Conservation (phyloP, 2,113 vertebrate species). For the Melanerpes formicivorus region DNA sequence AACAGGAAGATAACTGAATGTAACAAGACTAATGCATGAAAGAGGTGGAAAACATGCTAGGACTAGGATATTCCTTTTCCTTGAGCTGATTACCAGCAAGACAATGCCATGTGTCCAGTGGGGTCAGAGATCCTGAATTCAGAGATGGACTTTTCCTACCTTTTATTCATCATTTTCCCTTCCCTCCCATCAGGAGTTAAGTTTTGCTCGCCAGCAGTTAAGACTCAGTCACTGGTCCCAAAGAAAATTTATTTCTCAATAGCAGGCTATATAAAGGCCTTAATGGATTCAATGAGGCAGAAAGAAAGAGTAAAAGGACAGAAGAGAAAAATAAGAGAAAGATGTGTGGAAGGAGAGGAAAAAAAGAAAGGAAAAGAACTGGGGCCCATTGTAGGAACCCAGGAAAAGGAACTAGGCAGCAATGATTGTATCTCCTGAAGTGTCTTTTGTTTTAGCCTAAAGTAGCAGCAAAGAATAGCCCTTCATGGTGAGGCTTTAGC, state of each 20-base stretch:
- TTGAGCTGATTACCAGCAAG: neutral
- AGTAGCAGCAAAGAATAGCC: constrained; percentile 85
- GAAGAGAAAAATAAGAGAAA: constrained; percentile 73
- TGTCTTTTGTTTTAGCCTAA: constrained; percentile 88
- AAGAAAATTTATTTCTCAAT: constrained; percentile 78
- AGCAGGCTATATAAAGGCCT: constrained; percentile 75
- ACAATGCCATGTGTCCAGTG: neutral
- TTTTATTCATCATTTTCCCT: neutral
- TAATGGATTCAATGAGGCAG: constrained; percentile 87
- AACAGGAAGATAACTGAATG: neutral
- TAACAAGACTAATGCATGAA: too few species aligned
- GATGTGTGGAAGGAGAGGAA: constrained; percentile 78
- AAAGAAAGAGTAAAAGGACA: constrained; percentile 78
- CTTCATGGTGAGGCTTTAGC: constrained; percentile 85
- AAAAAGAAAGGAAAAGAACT: constrained; percentile 74
- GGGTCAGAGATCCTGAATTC: neutral
- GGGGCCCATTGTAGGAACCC: constrained; percentile 80
- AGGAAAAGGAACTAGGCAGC: constrained; percentile 82
- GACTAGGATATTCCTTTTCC: neutral
- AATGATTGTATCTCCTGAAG: constrained; percentile 88
- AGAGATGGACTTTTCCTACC: neutral
- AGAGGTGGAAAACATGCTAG: neutral
- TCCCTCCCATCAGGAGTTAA: constrained; percentile 56
- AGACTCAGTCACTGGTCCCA: constrained; percentile 58
- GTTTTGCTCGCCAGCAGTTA: constrained; percentile 61